phyloP scores from a whole-genome alignment of 2,797 vertebrate species.

The Pristis pectinata region DNA sequence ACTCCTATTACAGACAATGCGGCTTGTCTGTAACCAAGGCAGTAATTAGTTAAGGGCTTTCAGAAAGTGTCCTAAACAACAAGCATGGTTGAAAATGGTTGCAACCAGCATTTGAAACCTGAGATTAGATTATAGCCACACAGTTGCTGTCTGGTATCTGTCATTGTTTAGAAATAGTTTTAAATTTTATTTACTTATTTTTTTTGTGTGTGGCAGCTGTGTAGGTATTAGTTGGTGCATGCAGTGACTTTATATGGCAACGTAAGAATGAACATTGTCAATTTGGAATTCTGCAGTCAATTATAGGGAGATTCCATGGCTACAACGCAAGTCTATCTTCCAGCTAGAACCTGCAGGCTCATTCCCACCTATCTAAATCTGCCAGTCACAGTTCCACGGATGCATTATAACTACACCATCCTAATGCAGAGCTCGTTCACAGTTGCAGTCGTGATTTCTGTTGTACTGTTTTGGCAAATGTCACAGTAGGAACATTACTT shows the following conservation, averaged over 20 bases:
- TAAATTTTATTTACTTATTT: neutral
- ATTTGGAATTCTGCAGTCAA: neutral
- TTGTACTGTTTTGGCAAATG: neutral
- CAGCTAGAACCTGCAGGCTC: neutral
- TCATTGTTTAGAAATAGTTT: neutral
- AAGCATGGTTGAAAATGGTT: neutral
- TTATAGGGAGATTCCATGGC: neutral
- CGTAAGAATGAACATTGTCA: neutral
- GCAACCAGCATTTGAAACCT: neutral
- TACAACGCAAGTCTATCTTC: neutral
- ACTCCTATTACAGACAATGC: neutral
- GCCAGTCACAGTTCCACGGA: neutral
- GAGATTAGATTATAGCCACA: neutral
- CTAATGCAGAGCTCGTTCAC: neutral
- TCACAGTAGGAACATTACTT: neutral
- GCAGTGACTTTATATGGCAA: neutral
- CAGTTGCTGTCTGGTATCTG: neutral
- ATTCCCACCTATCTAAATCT: neutral
- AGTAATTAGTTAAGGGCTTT: neutral
- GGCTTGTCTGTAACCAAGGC: neutral
- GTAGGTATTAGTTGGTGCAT: neutral
- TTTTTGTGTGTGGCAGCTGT: neutral
- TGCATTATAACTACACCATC: neutral
- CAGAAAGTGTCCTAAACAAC: neutral
- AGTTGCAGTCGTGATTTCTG: neutral